Evolutionary conservation across 2,113 vertebrate species (phyloP).

Genomic region (Zootoca vivipara): DNA sequence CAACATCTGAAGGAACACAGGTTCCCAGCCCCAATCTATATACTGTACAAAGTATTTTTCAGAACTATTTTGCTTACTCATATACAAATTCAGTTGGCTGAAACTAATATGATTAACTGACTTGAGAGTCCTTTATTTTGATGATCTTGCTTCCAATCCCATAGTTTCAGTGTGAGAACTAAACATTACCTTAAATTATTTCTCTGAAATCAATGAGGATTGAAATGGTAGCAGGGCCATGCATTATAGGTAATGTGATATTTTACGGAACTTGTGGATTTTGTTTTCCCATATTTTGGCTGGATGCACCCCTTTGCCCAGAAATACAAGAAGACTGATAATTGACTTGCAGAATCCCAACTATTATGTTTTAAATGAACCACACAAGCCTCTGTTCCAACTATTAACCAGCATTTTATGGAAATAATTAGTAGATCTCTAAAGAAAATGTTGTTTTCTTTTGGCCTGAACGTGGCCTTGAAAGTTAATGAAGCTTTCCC

Average conservation of each 20-base stretch:
- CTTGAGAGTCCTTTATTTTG: neutral
- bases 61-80: neutral
- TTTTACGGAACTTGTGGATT: neutral
- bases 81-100: neutral
- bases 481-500: slow-evolving; percentile 6
- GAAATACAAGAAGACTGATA: neutral
- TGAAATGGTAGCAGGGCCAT: neutral
- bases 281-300: neutral
- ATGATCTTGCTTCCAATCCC: too few species aligned
- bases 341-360: neutral
- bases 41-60: too few species aligned
- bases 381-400: slow-evolving; percentile 27
- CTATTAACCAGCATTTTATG: slow-evolving; percentile 27
- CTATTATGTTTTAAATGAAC: neutral
- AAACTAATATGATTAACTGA: neutral
- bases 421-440: neutral
- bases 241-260: neutral
- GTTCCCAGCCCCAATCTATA: neutral
- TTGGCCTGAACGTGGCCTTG: slow-evolving; percentile 13
- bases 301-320: neutral
- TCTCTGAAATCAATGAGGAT: neutral
- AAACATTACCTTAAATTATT: neutral
- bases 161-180: neutral
- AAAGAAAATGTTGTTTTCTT: neutral
- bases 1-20: neutral